Evolutionary conservation across 2,797 vertebrate species (phyloP).

Genomic region (Thamnophis elegans): DNA sequence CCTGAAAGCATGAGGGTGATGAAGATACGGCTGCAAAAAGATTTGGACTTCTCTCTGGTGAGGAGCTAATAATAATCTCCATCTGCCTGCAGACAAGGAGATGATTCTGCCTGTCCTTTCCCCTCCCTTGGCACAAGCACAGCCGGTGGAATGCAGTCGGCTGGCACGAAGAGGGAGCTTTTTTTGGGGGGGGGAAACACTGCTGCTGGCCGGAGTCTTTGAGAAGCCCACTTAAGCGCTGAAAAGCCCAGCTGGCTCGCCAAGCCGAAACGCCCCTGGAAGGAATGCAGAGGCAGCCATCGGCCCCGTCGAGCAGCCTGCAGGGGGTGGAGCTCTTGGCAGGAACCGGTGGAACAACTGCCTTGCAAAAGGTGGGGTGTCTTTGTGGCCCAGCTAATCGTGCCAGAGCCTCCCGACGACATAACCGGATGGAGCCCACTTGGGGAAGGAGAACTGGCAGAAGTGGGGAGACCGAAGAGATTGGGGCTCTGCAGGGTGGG

Average conservation of each 20-base stretch:
- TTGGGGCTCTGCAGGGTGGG: neutral
- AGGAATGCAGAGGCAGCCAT: constrained; percentile 67
- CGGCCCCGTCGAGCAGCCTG: constrained; percentile 40
- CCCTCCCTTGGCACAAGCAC: too few species aligned
- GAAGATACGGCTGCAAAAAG: too few species aligned
- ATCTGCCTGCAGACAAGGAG: neutral
- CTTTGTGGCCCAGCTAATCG: neutral
- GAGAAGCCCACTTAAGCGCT: constrained; percentile 33
- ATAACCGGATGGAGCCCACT: neutral
- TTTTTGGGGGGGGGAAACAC: neutral
- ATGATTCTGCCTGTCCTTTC: neutral
- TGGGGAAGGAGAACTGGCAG: neutral
- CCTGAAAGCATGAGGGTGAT: neutral
- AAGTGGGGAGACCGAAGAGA: neutral
- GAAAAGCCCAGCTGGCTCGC: constrained; percentile 62
- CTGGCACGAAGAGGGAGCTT: neutral
- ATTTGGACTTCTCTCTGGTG: neutral
- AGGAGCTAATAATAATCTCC: neutral
- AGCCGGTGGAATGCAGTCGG: neutral
- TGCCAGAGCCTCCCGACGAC: neutral
- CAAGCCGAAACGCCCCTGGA: constrained; percentile 23
- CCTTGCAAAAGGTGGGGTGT: neutral
- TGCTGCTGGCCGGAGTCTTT: neutral
- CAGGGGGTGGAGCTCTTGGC: neutral
- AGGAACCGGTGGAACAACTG: neutral